Evolutionary conservation across 1,140 invertebrate genomes (phyloP), one percentile per base, ranked within the genome.

Genomic region (Drosophila paulistorum): DNA sequence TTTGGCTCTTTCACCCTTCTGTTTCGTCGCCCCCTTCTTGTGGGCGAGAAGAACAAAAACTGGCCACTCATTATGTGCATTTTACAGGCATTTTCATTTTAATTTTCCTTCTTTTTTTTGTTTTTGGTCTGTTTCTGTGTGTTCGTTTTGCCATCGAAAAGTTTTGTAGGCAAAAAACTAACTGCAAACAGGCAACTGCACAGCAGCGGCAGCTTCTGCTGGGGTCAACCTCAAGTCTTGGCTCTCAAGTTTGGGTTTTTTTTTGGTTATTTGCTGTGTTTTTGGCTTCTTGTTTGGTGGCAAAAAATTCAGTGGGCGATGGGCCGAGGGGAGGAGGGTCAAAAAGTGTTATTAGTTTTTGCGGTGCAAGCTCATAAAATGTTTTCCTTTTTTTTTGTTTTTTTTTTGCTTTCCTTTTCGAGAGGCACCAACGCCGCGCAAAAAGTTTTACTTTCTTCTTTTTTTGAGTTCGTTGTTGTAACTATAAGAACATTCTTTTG

Each of bases 271-370:
- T 59, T 59, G n/a, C 37, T 37, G 13, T 37, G 30, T 37, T 59
- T 59, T 35, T 35, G 23, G 23, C 54, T 57, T 57, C n/a, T 57
- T 57, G 69, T 39, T 51, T 64, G 30, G 17, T 20, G 57, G n/a
- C 2, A 6, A 9, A 30, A 17, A 14, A 48, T 48, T 48, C 14
- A 17, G 45, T 48, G 45, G 39, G 3, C 7, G 9, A 4, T 17
- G 14, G 20, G 67, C 30, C 55, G 37, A 4, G 2, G 23, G 3
- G 30, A 1, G 58, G 70, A 48, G 55, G 74, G 63, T 57, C 68
- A 64, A 77, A 86, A 86, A 86, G 82, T 87, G 83, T 86, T 86
- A 86, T 86, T 86, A 86, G 82, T 86, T 86, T 86, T 74, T 86
- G 82, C 76, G 83, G 84, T 86, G 76, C 67, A 73, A 55, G 83